Percentiles rank a stretch among this genome's conserved stretches.
Evolutionary conservation across 1,140 invertebrate species (phyloP).

Genomic region (Leptopilina clavipes): DNA sequence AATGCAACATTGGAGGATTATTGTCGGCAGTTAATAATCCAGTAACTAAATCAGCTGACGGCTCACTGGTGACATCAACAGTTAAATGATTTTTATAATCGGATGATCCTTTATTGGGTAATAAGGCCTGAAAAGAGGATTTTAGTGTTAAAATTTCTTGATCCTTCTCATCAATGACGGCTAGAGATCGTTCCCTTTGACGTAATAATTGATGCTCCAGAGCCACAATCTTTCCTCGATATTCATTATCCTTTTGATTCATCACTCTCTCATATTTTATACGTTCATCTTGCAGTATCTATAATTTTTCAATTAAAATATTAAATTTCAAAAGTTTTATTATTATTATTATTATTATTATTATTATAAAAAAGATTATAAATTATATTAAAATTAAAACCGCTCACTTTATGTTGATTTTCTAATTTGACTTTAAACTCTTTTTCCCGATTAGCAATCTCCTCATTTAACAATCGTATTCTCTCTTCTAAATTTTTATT

Average conservation of each 20-base stretch:
- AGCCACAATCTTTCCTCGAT: constrained; percentile 76
- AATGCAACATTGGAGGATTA: constrained; percentile 86
- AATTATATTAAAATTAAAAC: constrained; percentile 42
- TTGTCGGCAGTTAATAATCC: constrained; percentile 69
- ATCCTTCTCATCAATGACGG: constrained; percentile 87
- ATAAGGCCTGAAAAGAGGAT: constrained; percentile 76
- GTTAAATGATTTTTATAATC: constrained; percentile 41
- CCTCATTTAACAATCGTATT: constrained; percentile 77
- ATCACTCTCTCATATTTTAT: constrained; percentile 63
- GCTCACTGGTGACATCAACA: constrained; percentile 46
- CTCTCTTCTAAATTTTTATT: constrained; percentile 80
- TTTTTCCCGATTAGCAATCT: constrained; percentile 78
- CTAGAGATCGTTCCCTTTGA: constrained; percentile 85
- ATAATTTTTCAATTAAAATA: constrained; percentile 16
- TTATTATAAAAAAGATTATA: neutral
- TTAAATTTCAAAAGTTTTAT: neutral
- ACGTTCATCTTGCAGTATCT: constrained; percentile 76
- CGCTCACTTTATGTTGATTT: constrained; percentile 68
- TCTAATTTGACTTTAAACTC: constrained; percentile 75
- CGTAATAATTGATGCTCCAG: constrained; percentile 86
- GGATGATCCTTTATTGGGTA: constrained; percentile 63
- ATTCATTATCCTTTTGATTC: constrained; percentile 73
- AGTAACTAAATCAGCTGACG: constrained; percentile 61
- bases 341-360: constrained; percentile 31
- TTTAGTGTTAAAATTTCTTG: constrained; percentile 83